Base-by-base conservation (phyloP, 1,140 invertebrate genomes). In the Gonioctena quinquepunctata region DNA sequence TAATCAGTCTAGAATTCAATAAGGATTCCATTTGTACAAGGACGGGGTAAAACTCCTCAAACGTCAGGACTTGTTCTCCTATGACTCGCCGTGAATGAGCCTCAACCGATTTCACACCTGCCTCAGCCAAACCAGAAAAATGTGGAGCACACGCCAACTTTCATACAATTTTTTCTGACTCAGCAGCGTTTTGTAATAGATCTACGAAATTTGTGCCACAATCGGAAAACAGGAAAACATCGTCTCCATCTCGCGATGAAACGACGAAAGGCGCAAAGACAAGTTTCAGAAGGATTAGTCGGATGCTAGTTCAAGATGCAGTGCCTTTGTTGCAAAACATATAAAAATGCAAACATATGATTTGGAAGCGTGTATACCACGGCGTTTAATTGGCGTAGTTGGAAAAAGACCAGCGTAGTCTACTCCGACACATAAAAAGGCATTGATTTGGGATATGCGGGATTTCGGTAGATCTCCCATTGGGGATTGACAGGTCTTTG, bases 171-270 rank as follows among this genome's bases (percentile, higher is more conserved):
- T 19, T 19, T 6, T 54, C 18, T 6, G 7, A 5, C 5, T 8
- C 8, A 19, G 50, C 50, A 54, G 50, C 50, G 18, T 7, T 54
- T 54, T 54, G 6, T n/a, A 54, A 68, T 21, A 78, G 79, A 2
- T 79, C 78, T 7, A 78, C 56, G 64, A 84, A 84, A 60, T 80
- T 83, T 0, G 80, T 82, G 0, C 76, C 82, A 65, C 81, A 79
- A 69, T 84, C 84, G 18, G 64, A 70, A 68, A 77, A 79, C 0
- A 85, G 71, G 4, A 0, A 23, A 16, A 6, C 73, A 75, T 42
- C 70, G 25, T 26, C 50, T 25, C 3, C 54, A 3, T n/a, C 66
- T n/a, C 3, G 33, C 11, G 8, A 59, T 23, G 22, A 7, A 59
- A n/a, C 82, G 71, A 16, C 72, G 42, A 6, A 85, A 74, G 8